Base-by-base conservation (phyloP, 37 sponge, comb jelly and placozoan species). In the Halichondria panicea region DNA sequence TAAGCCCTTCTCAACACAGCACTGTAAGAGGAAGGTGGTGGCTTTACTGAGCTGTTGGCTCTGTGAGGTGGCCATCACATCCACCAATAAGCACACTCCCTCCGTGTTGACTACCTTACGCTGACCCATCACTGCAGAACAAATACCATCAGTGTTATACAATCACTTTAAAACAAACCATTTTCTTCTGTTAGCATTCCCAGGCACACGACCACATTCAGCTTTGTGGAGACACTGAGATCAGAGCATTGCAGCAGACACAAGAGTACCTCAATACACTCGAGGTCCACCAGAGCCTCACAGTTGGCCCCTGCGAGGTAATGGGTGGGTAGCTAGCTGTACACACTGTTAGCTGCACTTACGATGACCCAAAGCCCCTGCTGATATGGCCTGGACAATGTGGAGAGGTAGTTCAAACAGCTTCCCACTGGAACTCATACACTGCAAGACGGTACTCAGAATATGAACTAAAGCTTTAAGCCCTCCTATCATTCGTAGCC, bases 401-500 rank as follows among this genome's bases (percentile, higher is more conserved):
- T 66, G 55, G 25, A 66, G 42, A 9, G 28, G 12, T 13, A 66
- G 55, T 0, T 65, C 64, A 4, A 22, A 52, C 32, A 11, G 25
- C 3, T 35, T 7, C 58, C 36, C 37, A 7, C 4, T 55, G 28
- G 35, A 24, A 1, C 48, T 45, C 25, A 19, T 32, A 6, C 48
- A 25, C 25, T 9, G 33, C 19, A 11, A 3, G 70, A 13, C 25
- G 32, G 8, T 28, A 66, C 33, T 77, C 31, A 77, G 54, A 24
- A 67, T 36, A 44, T 35, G 7, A 0, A 77, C 64, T 21, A 65
- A 41, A 39, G 12, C 45, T 1, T 66, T 66, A 36, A 77, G 67
- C 13, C 78, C 78, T 28, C 78, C 78, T 21, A 77, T 43, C 28
- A 66, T 35, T 8, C 78, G 28, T 1, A 77, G 56, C 11, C 78